A percentile compares a stretch with the other conserved stretches of the same genome.
phyloP scores from a whole-genome alignment of 2,113 vertebrate species.

The Sterna hirundo region DNA sequence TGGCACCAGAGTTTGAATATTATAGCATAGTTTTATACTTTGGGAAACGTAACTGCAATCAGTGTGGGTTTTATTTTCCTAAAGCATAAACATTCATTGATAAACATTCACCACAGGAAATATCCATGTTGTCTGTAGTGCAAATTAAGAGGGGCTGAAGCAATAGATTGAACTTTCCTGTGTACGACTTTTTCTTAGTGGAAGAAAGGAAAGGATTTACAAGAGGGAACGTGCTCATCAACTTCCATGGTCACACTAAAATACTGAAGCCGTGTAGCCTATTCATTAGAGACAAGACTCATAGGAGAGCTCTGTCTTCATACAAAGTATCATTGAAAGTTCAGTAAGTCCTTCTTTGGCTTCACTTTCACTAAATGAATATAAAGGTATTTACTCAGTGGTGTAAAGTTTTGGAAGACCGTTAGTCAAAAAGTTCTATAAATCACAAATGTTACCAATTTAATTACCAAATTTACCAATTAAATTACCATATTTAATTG shows the following conservation, averaged over 20 bases:
- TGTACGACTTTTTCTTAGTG: background rate
- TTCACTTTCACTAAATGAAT: background rate
- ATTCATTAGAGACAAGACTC: background rate
- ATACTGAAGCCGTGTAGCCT: background rate
- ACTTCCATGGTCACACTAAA: background rate
- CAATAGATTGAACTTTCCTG: background rate
- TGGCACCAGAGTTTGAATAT: background rate
- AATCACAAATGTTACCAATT: background rate
- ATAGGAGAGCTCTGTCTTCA: background rate
- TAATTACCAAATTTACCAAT: background rate
- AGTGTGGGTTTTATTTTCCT: background rate
- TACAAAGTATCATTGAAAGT: background rate
- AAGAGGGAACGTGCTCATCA: background rate
- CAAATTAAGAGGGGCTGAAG: background rate
- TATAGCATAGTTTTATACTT: background rate
- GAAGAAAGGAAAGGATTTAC: background rate
- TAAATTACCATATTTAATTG: background rate
- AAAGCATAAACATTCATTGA: background rate
- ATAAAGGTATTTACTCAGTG: background rate
- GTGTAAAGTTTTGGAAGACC: background rate
- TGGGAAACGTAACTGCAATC: background rate
- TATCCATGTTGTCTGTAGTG: background rate
- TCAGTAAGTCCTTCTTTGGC: background rate
- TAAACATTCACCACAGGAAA: background rate
- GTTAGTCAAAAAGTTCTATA: background rate